phyloP scores from a whole-genome alignment of 2,113 vertebrate genomes.

The Crotalus horridus region DNA sequence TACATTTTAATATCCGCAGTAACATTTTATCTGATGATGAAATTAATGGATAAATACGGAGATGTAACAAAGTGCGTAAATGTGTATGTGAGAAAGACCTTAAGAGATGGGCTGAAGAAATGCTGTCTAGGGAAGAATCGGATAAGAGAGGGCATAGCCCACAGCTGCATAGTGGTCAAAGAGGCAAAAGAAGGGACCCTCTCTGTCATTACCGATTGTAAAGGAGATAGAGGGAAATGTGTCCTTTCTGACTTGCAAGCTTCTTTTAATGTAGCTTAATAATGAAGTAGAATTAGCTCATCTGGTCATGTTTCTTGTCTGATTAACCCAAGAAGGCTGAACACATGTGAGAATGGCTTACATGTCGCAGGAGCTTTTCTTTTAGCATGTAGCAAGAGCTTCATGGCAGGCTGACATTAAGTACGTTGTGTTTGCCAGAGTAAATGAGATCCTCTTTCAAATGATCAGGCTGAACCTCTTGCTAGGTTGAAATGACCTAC shows the following conservation, averaged over 20 bases:
- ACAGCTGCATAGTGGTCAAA: not conserved
- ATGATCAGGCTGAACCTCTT: constrained; percentile 23
- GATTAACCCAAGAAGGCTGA: not conserved
- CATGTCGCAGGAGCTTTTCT: not conserved
- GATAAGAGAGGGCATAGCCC: too few species aligned
- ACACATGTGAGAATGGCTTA: not conserved
- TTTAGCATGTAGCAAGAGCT: not conserved
- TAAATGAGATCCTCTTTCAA: constrained; percentile 42
- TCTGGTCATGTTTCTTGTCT: not conserved
- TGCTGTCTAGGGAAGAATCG: too few species aligned
- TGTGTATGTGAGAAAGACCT: not conserved
- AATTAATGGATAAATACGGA: not conserved
- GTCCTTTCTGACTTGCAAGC: not conserved
- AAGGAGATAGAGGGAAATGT: not conserved
- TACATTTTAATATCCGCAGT: constrained; percentile 1
- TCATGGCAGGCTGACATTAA: constrained; percentile 38
- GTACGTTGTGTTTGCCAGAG: constrained; percentile 15
- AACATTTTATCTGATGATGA: not conserved
- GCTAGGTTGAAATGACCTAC: constrained; percentile 51
- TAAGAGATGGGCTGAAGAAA: too few species aligned
- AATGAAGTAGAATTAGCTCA: not conserved
- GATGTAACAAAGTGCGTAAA: not conserved
- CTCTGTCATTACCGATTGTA: not conserved
- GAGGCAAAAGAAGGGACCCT: not conserved
- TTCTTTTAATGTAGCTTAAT: not conserved